A percentile compares a stretch with the other conserved stretches of the same genome.
Conservation (phyloP, 2,888 invertebrate species). For the Vesta saturnalis region DNA sequence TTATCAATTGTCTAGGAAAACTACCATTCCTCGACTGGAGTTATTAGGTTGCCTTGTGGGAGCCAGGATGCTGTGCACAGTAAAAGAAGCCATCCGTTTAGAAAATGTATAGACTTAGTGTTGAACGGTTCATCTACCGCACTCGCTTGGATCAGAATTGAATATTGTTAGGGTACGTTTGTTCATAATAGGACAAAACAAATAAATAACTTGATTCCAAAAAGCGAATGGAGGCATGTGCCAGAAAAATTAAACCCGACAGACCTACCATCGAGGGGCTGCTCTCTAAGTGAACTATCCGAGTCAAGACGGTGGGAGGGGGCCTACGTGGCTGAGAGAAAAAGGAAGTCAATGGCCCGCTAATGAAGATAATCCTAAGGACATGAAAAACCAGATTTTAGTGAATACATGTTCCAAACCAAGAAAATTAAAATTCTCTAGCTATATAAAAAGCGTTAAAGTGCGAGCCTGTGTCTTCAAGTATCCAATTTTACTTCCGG, state of each 20-base stretch:
- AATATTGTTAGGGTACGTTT: not conserved
- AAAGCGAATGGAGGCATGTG: not conserved
- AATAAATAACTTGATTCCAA: not conserved
- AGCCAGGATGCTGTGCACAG: not conserved
- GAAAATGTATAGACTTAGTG: not conserved
- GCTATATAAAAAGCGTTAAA: not conserved
- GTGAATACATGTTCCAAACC: too few species aligned
- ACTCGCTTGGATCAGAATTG: not conserved
- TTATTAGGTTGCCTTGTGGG: too few species aligned
- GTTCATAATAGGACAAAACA: not conserved
- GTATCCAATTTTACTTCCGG: too few species aligned
- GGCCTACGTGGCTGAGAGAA: not conserved
- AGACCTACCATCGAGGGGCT: not conserved
- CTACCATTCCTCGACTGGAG: too few species aligned
- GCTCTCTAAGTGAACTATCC: not conserved
- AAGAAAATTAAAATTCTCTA: too few species aligned
- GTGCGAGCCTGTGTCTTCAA: too few species aligned
- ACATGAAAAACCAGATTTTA: not conserved
- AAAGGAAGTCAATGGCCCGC: not conserved
- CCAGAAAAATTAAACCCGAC: not conserved
- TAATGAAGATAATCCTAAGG: too few species aligned
- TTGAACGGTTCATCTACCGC: conserved; percentile 37
- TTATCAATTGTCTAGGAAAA: too few species aligned
- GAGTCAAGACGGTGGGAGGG: conserved; percentile 4
- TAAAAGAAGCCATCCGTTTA: not conserved